Conservation (phyloP, 2,888 invertebrate genomes). For the Lasius platythorax region DNA sequence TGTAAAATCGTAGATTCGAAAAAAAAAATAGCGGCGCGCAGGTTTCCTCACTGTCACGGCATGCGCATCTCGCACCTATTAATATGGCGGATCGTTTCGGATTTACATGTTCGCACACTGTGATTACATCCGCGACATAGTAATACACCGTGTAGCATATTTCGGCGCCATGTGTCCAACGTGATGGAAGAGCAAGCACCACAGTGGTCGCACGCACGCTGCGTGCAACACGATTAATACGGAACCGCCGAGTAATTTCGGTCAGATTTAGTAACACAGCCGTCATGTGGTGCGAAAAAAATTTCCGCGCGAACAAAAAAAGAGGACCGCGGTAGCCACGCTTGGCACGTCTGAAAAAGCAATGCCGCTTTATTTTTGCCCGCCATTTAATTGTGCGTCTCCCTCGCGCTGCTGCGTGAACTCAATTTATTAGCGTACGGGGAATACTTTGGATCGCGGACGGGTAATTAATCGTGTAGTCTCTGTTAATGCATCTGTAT, state of each 20-base stretch:
- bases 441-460: constrained; percentile 47
- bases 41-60: background rate
- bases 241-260: constrained; percentile 63
- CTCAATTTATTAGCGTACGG: constrained; percentile 39
- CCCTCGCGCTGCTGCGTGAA: background rate
- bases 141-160: constrained; percentile 63
- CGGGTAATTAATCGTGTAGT: constrained; percentile 48
- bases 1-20: constrained; percentile 15
- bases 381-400: constrained; percentile 46
- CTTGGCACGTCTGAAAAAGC: constrained; percentile 22
- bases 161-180: constrained; percentile 66
- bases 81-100: constrained; percentile 49
- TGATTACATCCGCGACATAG: constrained; percentile 62
- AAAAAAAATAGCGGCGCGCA: constrained; percentile 9
- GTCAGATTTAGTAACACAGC: constrained; percentile 59
- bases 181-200: constrained; percentile 72
- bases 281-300: constrained; percentile 28
- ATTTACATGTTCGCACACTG: constrained; percentile 66
- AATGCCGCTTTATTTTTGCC: constrained; percentile 20
- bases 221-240: constrained; percentile 67
- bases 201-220: constrained; percentile 47
- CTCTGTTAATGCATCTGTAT: constrained; percentile 50
- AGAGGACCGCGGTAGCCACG: background rate
- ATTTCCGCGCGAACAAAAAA: background rate
- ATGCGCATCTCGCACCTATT: background rate